Percentiles rank a stretch among this genome's conserved stretches.
phyloP scores from a whole-genome alignment of 2,113 vertebrate genomes.

The Proteles cristata region DNA sequence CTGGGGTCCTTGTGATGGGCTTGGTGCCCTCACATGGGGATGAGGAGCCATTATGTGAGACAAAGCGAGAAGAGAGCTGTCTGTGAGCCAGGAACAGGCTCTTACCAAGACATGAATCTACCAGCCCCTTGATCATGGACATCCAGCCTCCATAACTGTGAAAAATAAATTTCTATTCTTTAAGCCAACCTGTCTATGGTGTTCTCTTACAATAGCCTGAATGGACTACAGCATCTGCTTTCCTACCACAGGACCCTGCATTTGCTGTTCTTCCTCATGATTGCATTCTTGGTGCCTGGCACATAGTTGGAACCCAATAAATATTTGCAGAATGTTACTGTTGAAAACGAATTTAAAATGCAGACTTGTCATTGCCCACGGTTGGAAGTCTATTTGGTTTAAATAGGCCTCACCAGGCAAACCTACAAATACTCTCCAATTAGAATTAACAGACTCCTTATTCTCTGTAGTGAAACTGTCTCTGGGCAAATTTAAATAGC shows the following conservation, averaged over 20 bases:
- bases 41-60: too few relatives aligned
- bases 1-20: too few relatives aligned
- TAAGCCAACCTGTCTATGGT: not conserved
- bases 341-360: conserved; percentile 14
- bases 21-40: too few relatives aligned
- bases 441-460: not conserved
- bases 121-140: not conserved
- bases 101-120: too few relatives aligned
- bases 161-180: not conserved
- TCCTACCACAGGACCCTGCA: not conserved
- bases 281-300: not conserved
- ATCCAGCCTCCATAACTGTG: not conserved
- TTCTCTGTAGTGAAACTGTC: not conserved
- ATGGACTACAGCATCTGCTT: not conserved
- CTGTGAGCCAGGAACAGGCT: not conserved
- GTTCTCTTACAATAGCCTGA: not conserved
- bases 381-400: not conserved
- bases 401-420: not conserved
- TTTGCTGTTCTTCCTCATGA: not conserved
- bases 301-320: not conserved
- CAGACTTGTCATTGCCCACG: not conserved
- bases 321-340: not conserved
- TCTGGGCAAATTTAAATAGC: not conserved
- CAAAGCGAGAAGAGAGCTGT: too few relatives aligned
- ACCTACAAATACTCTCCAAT: not conserved